Conservation (phyloP, 2,113 vertebrate species). For the Phylloscopus whistleri region DNA sequence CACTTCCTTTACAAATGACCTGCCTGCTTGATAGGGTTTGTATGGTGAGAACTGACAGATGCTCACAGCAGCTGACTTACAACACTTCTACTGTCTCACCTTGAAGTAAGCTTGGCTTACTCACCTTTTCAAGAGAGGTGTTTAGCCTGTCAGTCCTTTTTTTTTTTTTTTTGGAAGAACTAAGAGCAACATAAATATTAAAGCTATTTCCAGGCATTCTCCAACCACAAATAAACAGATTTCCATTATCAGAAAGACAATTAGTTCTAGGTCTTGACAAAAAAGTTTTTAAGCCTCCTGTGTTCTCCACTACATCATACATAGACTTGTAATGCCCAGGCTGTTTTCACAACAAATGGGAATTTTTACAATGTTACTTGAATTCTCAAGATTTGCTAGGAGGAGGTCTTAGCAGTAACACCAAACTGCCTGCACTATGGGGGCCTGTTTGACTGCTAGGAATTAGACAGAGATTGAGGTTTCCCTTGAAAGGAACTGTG, state of each 20-base stretch:
- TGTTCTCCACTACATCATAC: not conserved
- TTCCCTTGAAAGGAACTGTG: not conserved
- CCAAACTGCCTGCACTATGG: not conserved
- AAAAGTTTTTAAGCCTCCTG: not conserved
- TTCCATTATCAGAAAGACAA: not conserved
- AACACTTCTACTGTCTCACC: not conserved
- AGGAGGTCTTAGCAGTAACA: not conserved
- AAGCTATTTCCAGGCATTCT: not conserved
- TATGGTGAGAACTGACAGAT: not conserved
- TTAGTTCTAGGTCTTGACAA: not conserved
- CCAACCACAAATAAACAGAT: not conserved
- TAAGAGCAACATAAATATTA: not conserved
- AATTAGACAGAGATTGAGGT: not conserved
- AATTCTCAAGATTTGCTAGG: not conserved
- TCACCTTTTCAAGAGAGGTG: not conserved
- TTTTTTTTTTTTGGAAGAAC: not conserved
- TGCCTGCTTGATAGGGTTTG: no score
- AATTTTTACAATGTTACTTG: not conserved
- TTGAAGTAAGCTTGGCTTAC: not conserved
- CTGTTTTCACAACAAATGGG: not conserved
- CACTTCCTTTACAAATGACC: not conserved
- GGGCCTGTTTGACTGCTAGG: not conserved
- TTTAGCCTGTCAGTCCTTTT: not conserved
- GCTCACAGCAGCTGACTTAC: not conserved
- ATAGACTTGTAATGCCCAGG: accelerated